Evolutionary conservation across 2,888 invertebrate species (phyloP).

Genomic region (Mythimna albipuncta): DNA sequence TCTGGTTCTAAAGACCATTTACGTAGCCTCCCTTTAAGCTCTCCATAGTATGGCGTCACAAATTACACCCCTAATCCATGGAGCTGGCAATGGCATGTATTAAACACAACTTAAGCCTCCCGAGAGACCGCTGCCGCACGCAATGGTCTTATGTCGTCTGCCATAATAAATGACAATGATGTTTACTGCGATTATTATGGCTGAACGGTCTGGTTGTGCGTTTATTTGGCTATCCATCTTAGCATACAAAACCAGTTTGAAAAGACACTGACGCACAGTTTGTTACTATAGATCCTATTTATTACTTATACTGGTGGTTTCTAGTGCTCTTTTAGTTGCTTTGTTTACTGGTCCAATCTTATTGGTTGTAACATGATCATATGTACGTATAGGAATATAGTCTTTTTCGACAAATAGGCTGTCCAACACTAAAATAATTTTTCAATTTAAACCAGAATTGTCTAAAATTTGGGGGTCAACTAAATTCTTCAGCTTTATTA

Average conservation of each 20-base stretch:
- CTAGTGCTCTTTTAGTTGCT: too few species aligned
- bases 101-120: constrained; percentile 45
- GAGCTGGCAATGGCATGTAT: constrained; percentile 41
- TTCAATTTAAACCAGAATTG: too few species aligned
- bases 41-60: constrained; percentile 39
- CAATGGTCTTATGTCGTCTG: constrained; percentile 28
- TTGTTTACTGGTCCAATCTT: too few species aligned
- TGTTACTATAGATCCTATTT: too few species aligned
- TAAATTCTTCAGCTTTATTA: too few species aligned
- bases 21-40: constrained; percentile 20
- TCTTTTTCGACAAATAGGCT: too few species aligned
- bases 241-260: neutral
- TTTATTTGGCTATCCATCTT: neutral
- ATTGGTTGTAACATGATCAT: too few species aligned
- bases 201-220: neutral
- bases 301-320: too few species aligned
- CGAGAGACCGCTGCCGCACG: constrained; percentile 26
- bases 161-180: constrained; percentile 24
- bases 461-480: too few species aligned
- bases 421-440: too few species aligned
- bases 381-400: too few species aligned
- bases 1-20: constrained; percentile 5
- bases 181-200: constrained; percentile 30
- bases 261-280: neutral
- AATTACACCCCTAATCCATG: constrained; percentile 51